These are phyloP conservation scores for Drosophila setifemur DNA, from an alignment of 1,140 invertebrate genomes.

Conservation along the genomic window DNA sequence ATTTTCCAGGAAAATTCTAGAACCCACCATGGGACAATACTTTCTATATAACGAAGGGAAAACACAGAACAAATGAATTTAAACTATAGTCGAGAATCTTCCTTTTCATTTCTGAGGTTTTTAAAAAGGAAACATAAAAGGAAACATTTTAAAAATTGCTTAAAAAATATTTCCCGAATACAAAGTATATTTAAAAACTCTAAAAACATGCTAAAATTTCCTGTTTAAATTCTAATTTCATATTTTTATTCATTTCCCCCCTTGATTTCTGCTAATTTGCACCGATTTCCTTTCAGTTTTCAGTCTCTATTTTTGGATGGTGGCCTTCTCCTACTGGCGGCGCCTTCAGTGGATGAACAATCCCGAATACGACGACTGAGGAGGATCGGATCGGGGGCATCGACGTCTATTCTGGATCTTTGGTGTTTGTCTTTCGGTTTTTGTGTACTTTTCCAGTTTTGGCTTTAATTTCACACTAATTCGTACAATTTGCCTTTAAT, in stretches of 20 bases:
- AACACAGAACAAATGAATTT: no score
- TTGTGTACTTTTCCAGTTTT: constrained; percentile 31
- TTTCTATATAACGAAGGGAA: no score
- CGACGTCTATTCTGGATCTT: constrained; percentile 2
- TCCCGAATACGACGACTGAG: constrained; percentile 10
- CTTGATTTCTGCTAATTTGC: no score
- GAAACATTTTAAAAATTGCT: no score
- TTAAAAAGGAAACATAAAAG: no score
- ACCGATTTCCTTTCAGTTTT: constrained; percentile 10
- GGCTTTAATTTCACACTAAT: constrained; percentile 73
- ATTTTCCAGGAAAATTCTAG: not conserved
- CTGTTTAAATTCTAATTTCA: not conserved
- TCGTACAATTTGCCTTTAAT: constrained; percentile 76
- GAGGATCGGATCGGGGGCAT: not conserved
- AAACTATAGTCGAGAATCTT: no score
- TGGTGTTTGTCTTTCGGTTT: constrained; percentile 16
- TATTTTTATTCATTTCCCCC: no score
- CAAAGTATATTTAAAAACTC: no score
- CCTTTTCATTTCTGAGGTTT: no score
- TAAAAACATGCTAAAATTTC: no score
- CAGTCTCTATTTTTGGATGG: constrained; percentile 32
- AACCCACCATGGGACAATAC: no score
- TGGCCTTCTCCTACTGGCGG: constrained; percentile 26
- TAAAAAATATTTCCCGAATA: no score
- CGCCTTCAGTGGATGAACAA: constrained; percentile 24